A percentile compares a stretch with the other conserved stretches of the same genome.
These are phyloP conservation scores for Semicossyphus pulcher DNA, from an alignment of 2,113 vertebrate species.

Conservation along the genomic window DNA sequence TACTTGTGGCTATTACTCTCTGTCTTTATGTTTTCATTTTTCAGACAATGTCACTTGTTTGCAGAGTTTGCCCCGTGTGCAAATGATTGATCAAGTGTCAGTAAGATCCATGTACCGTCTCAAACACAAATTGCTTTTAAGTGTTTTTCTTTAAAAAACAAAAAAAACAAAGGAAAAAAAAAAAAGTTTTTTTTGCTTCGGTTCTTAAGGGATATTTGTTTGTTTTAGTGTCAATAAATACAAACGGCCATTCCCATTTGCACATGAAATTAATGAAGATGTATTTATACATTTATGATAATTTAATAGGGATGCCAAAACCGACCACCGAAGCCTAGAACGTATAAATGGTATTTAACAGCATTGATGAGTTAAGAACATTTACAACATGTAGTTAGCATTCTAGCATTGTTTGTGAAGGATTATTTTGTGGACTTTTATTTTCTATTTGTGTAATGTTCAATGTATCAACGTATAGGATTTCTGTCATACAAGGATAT, in stretches of 20 bases:
- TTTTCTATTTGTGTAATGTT: slow-evolving; percentile 80
- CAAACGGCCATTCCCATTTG: slow-evolving; percentile 83
- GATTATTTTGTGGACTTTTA: slow-evolving; percentile 79
- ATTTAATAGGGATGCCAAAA: slow-evolving; percentile 82
- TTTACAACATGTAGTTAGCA: slow-evolving; percentile 81
- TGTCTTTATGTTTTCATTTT: slow-evolving; percentile 62
- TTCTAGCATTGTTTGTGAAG: slow-evolving; percentile 81
- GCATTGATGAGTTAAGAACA: slow-evolving; percentile 77
- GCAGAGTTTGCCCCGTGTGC: slow-evolving; percentile 64
- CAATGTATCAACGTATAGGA: slow-evolving; percentile 79
- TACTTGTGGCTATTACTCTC: slow-evolving; percentile 58
- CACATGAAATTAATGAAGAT: slow-evolving; percentile 84
- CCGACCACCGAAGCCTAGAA: slow-evolving; percentile 78
- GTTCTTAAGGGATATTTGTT: slow-evolving; percentile 84
- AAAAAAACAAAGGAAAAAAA: slow-evolving; percentile 21
- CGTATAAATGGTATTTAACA: slow-evolving; percentile 80
- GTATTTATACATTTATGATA: slow-evolving; percentile 85
- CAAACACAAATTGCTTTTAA: slow-evolving; percentile 52
- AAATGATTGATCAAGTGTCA: slow-evolving; percentile 75
- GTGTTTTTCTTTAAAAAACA: slow-evolving; percentile 52
- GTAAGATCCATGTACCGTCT: slow-evolving; percentile 68
- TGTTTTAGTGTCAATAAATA: slow-evolving; percentile 74
- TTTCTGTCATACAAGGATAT: slow-evolving; percentile 86
- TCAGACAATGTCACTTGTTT: slow-evolving; percentile 80
- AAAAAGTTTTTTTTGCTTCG: slow-evolving; percentile 73